Percentiles rank a stretch among this genome's conserved stretches.
Conservation (phyloP, 92 coral and sea anemone genomes). For the Epizoanthus rinbou region DNA sequence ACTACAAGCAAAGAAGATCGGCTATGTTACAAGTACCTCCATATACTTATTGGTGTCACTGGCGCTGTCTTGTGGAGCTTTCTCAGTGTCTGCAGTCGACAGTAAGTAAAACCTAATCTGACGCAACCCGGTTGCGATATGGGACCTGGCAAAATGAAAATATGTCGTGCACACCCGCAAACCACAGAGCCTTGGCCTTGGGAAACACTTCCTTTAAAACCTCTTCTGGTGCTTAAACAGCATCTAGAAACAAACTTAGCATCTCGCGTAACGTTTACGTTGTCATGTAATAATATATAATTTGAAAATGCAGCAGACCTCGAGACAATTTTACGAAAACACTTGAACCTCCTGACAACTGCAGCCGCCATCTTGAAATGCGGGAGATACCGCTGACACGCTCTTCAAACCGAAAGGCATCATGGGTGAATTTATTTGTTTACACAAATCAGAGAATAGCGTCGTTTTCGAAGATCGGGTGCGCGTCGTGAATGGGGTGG, state of each 20-base stretch:
- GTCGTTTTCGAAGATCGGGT: constrained; percentile 43
- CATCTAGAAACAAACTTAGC: background rate
- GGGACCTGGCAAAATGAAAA: background rate
- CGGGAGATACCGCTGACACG: constrained; percentile 32
- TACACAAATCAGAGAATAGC: constrained; percentile 33
- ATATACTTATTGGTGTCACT: background rate
- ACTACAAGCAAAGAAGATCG: too few relatives aligned
- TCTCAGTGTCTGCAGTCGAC: constrained; percentile 12
- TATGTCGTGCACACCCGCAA: background rate
- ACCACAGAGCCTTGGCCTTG: background rate
- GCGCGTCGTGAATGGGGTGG: constrained; percentile 26
- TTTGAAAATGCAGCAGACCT: background rate
- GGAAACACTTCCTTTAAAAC: background rate
- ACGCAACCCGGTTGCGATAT: constrained; percentile 14
- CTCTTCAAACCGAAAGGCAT: background rate
- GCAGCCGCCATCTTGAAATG: constrained; percentile 37
- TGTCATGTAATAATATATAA: background rate
- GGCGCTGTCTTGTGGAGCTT: constrained; percentile 15
- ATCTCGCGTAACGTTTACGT: background rate
- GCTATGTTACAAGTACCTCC: background rate
- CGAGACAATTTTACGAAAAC: background rate
- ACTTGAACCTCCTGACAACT: background rate
- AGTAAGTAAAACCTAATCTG: constrained; percentile 20
- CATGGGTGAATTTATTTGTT: constrained; percentile 35
- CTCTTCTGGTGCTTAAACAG: background rate